Percentiles rank a stretch among this genome's conserved stretches.
phyloP scores from a whole-genome alignment of 2,113 vertebrate species.

The Mastomys natalensis region DNA sequence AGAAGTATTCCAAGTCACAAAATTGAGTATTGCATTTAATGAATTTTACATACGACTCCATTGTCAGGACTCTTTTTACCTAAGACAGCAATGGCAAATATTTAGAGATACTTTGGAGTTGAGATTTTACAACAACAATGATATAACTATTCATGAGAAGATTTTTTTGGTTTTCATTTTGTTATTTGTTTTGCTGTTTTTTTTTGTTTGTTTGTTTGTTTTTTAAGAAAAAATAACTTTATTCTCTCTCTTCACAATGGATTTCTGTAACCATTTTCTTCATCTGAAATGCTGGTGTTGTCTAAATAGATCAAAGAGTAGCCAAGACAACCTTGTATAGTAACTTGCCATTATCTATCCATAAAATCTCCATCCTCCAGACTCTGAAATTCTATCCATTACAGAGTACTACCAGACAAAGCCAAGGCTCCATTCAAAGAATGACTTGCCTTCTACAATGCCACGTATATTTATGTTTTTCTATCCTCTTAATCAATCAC shows the following conservation, averaged over 20 bases:
- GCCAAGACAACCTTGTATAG: slow-evolving; percentile 56
- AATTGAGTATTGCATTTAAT: background rate
- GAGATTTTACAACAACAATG: slow-evolving; percentile 21
- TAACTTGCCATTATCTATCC: slow-evolving; percentile 19
- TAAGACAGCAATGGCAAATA: background rate
- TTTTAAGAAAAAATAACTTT: background rate
- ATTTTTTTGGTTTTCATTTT: background rate
- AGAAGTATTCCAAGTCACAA: background rate
- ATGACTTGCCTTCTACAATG: slow-evolving; percentile 43
- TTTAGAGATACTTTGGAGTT: slow-evolving; percentile 17
- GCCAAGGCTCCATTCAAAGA: background rate
- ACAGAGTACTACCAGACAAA: background rate
- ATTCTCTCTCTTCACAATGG: background rate
- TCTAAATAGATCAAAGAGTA: slow-evolving; percentile 42
- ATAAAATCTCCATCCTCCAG: slow-evolving; percentile 19
- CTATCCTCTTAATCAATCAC: slow-evolving; percentile 27
- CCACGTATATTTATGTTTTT: slow-evolving; percentile 32
- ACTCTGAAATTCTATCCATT: background rate
- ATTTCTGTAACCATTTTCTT: background rate
- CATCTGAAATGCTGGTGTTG: background rate
- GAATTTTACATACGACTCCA: slow-evolving; percentile 43
- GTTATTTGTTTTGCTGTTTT: background rate
- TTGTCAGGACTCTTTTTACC: background rate
- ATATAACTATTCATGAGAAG: background rate
- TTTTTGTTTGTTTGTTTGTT: too few species aligned